phyloP scores from a whole-genome alignment of 2,797 vertebrate genomes.

The Gephyroberyx darwinii region DNA sequence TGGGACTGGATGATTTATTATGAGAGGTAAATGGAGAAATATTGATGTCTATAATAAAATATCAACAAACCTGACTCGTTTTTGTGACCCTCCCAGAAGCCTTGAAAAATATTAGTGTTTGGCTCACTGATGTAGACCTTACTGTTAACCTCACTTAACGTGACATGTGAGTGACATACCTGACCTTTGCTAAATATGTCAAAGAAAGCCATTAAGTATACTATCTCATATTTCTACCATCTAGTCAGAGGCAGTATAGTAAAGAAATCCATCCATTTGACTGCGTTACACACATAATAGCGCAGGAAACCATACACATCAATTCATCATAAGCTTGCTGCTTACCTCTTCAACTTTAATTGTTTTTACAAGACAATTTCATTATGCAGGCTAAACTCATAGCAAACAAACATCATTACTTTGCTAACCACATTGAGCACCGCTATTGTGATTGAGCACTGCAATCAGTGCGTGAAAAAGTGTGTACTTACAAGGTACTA shows the following conservation, averaged over 20 bases:
- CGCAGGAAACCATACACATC: background rate
- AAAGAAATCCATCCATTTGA: background rate
- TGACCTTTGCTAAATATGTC: background rate
- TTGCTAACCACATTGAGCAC: no score
- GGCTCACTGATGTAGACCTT: background rate
- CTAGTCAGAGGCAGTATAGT: background rate
- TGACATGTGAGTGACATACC: background rate
- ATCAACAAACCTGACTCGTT: slow-evolving; percentile 22
- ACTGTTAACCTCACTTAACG: background rate
- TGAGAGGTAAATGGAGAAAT: slow-evolving; percentile 14
- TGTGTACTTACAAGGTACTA: no score
- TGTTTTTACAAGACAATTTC: background rate
- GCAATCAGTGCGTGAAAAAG: no score
- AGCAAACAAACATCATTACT: background rate
- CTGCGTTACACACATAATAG: background rate
- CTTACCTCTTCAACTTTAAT: background rate
- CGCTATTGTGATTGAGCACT: no score
- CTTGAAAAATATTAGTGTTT: background rate
- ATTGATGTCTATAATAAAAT: slow-evolving; percentile 42
- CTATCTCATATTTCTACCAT: background rate
- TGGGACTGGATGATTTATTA: slow-evolving; percentile 35
- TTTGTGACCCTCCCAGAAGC: background rate
- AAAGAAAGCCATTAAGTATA: background rate
- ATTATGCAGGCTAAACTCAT: background rate
- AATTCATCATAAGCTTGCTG: background rate